Base-by-base conservation (phyloP, 2,888 invertebrate genomes). In the Schrankia costaestrigalis region DNA sequence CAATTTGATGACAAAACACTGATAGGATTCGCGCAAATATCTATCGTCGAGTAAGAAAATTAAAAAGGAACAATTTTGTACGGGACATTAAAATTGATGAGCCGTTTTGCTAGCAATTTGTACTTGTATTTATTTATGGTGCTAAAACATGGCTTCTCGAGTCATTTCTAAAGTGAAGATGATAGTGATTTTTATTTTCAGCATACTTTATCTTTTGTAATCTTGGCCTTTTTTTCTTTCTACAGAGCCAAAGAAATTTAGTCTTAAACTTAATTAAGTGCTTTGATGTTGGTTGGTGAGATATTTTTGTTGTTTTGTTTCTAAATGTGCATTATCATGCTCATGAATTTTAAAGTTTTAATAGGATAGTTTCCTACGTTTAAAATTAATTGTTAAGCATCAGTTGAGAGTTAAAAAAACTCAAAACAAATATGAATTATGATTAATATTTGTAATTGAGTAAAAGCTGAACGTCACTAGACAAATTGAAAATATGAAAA, bases 1-100 rank as follows among this genome's bases (percentile, higher is more conserved):
- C 90, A 93, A 42, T 94, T 96, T 28, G 98, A 98, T 73, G 98
- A 98, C 77, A 97, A 97, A 74, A 93, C 97, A 22, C 89, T 99
- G 50, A 93, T 97, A 76, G 99, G 99, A 54, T 99, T 95, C 86
- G 99, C 99, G 68, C 98, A 98, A 89, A 95, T 99, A 75, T 96
- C 97, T 46, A 93, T 97, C 70, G 92, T 94, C 44, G 95, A 95
- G 82, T 95, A 91, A 60, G 29, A 28, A 32, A n/a, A 26, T 21
- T 34, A 42, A 22, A 23, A 27, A 36, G 25, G 26, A 35, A 30
- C 12, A 35, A 28, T 26, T 34, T 40, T 14, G 24, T 31, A 41
- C 35, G 31, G 26, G 37, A 38, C 31, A 19, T 21, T 34, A 32
- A 37, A 9, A 15, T 12, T 8, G 21, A 25, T 26, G 26, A 31